Evolutionary conservation across 2,888 invertebrate genomes (phyloP), one percentile per base, ranked within the genome.

Genomic region (Gandaritis pyraliata): DNA sequence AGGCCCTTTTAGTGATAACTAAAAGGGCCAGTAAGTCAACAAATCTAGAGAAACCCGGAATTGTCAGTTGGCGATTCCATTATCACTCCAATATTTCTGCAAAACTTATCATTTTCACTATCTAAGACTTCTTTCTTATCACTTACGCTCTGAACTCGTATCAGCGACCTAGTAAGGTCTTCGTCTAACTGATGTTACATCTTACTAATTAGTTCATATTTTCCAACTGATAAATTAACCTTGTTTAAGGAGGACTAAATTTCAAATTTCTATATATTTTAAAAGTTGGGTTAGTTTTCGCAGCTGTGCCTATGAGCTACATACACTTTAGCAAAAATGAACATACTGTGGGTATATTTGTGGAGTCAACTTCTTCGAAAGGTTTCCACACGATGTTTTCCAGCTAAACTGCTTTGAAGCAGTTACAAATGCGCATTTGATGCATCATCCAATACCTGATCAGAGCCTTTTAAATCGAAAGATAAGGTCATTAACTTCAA

Each of bases 201-300:
- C 52, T 48, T 39, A 30, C 49, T 64, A 50, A 59, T 59, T 55
- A 58, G 23, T 47, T 45, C 46, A 52, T 16, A 43, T 11, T 16
- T 11, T 45, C n/a, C 11, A 58, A 55, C 30, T 30, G 38, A 62
- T 58, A 48, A 29, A 15, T 30, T 63, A 52, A 53, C 15, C 54
- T 63, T 47, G 45, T 61, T n/a, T n/a, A 50, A 16, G 10, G 15
- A 55, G 16, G 23, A 48, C 48, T 23, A 41, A 8, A 30, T 47
- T 39, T 13, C 46, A 33, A 13, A 55, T 46, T 56, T 47, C 56
- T n/a, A 30, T 46, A 46, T 39, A 38, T 43, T 48, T 12, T 15
- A 23, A 12, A 18, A 29, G 15, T 45, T 54, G 1, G 10, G 29
- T 13, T 41, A 43, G 41, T 43, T 53, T 41, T 5, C 18, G 16